phyloP scores from a whole-genome alignment of 2,888 invertebrate genomes.

The Coleophora deauratella region DNA sequence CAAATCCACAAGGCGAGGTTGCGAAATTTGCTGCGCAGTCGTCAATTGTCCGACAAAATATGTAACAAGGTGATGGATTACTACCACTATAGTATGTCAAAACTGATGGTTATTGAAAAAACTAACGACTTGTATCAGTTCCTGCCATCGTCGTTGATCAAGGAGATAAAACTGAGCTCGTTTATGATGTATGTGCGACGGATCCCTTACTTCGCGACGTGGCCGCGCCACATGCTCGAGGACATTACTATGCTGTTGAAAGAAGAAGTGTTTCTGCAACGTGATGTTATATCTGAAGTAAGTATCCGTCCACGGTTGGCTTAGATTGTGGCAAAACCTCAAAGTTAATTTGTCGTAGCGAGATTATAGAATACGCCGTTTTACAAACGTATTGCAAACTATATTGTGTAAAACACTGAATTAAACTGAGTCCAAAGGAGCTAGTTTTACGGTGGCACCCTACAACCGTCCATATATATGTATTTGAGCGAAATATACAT shows the following conservation, averaged over 20 bases:
- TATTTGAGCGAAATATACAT: no score
- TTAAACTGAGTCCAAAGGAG: no score
- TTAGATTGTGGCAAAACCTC: no score
- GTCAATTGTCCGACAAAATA: slow-evolving; percentile 23
- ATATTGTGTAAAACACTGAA: no score
- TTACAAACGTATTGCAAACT: no score
- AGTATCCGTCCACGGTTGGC: slow-evolving; percentile 15
- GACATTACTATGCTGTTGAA: slow-evolving; percentile 19
- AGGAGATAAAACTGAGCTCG: slow-evolving; percentile 18
- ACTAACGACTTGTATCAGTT: slow-evolving; percentile 18
- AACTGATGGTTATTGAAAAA: slow-evolving; percentile 15
- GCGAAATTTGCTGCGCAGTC: slow-evolving; percentile 13
- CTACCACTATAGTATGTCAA: slow-evolving; percentile 19
- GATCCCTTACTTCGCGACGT: slow-evolving; percentile 26
- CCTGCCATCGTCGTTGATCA: slow-evolving; percentile 21
- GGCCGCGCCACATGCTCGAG: slow-evolving; percentile 23
- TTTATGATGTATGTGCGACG: slow-evolving; percentile 17
- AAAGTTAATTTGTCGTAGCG: no score
- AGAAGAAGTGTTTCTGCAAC: slow-evolving; percentile 21
- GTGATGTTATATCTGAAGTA: slow-evolving; percentile 25
- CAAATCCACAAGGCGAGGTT: slow-evolving; percentile 10
- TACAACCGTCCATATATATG: no score
- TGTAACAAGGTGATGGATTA: slow-evolving; percentile 19
- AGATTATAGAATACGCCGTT: no score
- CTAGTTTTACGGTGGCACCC: no score